phyloP scores from a whole-genome alignment of 1,140 invertebrate genomes.

The Drosophila ananassae region DNA sequence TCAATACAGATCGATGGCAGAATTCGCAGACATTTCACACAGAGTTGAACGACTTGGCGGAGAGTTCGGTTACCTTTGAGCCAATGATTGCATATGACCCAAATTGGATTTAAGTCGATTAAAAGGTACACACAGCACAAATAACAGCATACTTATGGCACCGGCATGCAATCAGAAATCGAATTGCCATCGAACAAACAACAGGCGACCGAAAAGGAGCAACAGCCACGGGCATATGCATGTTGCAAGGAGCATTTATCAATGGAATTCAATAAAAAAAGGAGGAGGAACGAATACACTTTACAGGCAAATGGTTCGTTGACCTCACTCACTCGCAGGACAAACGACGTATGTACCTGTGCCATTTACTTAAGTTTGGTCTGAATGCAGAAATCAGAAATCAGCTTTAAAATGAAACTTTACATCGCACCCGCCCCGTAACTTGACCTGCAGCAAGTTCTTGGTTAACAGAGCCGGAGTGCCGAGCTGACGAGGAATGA shows the following conservation, averaged over 20 bases:
- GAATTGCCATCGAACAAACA: slow-evolving; percentile 79
- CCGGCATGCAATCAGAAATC: slow-evolving; percentile 69
- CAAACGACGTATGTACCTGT: slow-evolving; percentile 54
- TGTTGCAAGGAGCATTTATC: slow-evolving; percentile 68
- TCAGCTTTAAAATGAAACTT: slow-evolving; percentile 3
- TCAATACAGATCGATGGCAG: slow-evolving; percentile 59
- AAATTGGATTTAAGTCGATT: slow-evolving; percentile 72
- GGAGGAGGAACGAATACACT: slow-evolving; percentile 15
- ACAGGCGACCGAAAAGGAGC: slow-evolving; percentile 36
- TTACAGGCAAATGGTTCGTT: slow-evolving; percentile 35
- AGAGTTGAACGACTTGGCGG: slow-evolving; percentile 71
- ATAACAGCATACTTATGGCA: slow-evolving; percentile 22
- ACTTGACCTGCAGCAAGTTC: slow-evolving; percentile 74
- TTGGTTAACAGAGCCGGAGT: slow-evolving; percentile 7
- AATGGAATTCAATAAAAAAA: slow-evolving; percentile 63
- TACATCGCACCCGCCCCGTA: slow-evolving; percentile 34
- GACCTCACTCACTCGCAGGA: slow-evolving; percentile 18
- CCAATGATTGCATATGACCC: slow-evolving; percentile 69
- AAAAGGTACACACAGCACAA: slow-evolving; percentile 15
- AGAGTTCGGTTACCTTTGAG: slow-evolving; percentile 53
- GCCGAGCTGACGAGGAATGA: no score
- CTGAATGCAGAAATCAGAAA: slow-evolving; percentile 30
- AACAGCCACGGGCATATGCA: slow-evolving; percentile 42
- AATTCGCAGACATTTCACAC: slow-evolving; percentile 37
- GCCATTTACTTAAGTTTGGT: slow-evolving; percentile 45